Conservation (phyloP, 1,140 invertebrate species). For the Nephila pilipes region DNA sequence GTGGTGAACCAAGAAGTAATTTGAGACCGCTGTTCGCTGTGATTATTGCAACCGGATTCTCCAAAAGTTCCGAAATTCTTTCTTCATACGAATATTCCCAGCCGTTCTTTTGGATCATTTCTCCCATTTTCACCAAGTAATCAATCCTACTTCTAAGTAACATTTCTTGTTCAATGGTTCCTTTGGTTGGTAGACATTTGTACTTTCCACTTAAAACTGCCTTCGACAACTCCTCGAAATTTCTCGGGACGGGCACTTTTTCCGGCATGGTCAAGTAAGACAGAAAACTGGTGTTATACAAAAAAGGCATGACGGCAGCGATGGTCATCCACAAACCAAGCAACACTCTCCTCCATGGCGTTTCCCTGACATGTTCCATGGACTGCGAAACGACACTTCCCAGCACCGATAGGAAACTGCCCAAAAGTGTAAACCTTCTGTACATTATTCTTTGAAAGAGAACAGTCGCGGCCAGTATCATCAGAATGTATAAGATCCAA, state of each 20-base stretch:
- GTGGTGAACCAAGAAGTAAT: neutral
- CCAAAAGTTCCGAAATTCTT: too few species aligned
- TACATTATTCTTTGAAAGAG: neutral
- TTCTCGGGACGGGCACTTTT: too few species aligned
- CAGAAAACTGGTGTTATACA: slow-evolving; percentile 9
- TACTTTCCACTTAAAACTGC: neutral
- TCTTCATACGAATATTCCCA: neutral
- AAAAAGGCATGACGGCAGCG: neutral
- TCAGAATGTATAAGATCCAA: neutral
- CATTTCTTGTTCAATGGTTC: neutral
- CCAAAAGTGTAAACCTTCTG: neutral
- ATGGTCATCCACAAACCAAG: neutral
- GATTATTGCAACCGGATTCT: neutral
- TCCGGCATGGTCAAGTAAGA: neutral
- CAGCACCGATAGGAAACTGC: neutral
- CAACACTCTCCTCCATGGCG: neutral
- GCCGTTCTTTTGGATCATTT: neutral
- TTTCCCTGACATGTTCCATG: neutral
- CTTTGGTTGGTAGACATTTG: neutral
- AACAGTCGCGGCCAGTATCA: neutral
- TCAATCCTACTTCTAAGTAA: neutral
- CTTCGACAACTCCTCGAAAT: neutral
- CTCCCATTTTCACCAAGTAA: neutral
- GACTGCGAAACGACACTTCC: neutral
- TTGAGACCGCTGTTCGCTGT: neutral